Percentiles rank a stretch among this genome's conserved stretches.
Evolutionary conservation across 2,888 invertebrate species (phyloP).

Genomic region (Drosophila anceps): DNA sequence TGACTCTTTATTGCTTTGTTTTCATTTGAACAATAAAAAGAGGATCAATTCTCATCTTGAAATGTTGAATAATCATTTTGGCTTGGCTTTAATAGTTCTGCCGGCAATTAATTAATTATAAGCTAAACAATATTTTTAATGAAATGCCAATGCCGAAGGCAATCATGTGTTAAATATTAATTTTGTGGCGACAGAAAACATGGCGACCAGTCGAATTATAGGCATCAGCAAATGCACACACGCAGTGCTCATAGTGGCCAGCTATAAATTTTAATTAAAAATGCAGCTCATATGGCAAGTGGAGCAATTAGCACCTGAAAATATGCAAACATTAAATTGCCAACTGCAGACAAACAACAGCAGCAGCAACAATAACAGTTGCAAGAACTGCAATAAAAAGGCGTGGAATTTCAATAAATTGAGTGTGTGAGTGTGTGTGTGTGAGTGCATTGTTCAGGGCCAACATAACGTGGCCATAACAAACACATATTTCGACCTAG

Average conservation of each 20-base stretch:
- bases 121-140: conserved; percentile 82
- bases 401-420: conserved; percentile 75
- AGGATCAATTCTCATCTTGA: not conserved
- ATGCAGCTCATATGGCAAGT: conserved; percentile 84
- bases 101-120: conserved; percentile 75
- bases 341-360: conserved; percentile 59
- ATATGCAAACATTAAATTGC: conserved; percentile 85
- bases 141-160: conserved; percentile 76
- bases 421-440: conserved; percentile 40
- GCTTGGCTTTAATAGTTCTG: conserved; percentile 47
- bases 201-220: conserved; percentile 62
- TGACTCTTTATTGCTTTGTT: not conserved
- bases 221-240: conserved; percentile 34
- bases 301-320: conserved; percentile 85
- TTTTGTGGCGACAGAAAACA: conserved; percentile 74
- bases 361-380: conserved; percentile 31
- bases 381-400: conserved; percentile 31
- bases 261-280: conserved; percentile 83
- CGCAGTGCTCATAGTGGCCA: conserved; percentile 33
- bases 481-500: conserved; percentile 84
- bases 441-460: conserved; percentile 69
- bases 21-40: not conserved
- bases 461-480: conserved; percentile 84
- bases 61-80: conserved; percentile 26
- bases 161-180: conserved; percentile 82